These are phyloP conservation scores for Ibycter americanus DNA, from an alignment of 2,797 vertebrate genomes.

Conservation along the genomic window DNA sequence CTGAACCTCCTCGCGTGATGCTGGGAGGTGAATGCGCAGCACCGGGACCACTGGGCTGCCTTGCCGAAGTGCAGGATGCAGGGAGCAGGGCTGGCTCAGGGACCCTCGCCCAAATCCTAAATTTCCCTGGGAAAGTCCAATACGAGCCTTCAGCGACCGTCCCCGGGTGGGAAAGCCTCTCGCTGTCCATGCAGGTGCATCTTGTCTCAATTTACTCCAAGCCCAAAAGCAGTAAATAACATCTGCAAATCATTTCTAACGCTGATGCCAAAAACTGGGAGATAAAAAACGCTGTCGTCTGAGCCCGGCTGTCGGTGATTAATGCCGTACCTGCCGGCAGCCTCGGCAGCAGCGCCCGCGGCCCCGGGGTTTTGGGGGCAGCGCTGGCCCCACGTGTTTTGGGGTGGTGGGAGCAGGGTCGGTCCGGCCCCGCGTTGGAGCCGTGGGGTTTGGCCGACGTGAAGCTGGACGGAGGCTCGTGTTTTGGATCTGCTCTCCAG, in stretches of 20 bases:
- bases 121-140: conserved; percentile 9
- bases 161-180: conserved; percentile 6
- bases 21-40: not conserved
- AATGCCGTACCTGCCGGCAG: conserved; percentile 29
- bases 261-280: conserved; percentile 20
- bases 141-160: not conserved
- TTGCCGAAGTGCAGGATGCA: not conserved
- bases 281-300: conserved; percentile 26
- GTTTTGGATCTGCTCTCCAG: not conserved
- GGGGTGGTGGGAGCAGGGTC: not conserved
- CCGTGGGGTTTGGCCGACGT: accelerated
- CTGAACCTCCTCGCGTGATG: not conserved
- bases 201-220: conserved; percentile 45
- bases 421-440: accelerated
- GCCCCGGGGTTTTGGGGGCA: not conserved
- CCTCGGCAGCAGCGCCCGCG: accelerated
- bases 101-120: not conserved
- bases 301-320: not conserved
- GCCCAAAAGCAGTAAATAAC: conserved; percentile 63
- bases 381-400: accelerated
- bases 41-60: accelerated
- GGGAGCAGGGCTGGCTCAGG: not conserved
- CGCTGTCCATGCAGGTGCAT: conserved; percentile 37
- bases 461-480: not conserved
- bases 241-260: conserved; percentile 60